Percentiles rank a stretch among this genome's conserved stretches.
These are phyloP conservation scores for Myanophis thanlyinensis DNA, from an alignment of 2,113 vertebrate species.

Conservation along the genomic window DNA sequence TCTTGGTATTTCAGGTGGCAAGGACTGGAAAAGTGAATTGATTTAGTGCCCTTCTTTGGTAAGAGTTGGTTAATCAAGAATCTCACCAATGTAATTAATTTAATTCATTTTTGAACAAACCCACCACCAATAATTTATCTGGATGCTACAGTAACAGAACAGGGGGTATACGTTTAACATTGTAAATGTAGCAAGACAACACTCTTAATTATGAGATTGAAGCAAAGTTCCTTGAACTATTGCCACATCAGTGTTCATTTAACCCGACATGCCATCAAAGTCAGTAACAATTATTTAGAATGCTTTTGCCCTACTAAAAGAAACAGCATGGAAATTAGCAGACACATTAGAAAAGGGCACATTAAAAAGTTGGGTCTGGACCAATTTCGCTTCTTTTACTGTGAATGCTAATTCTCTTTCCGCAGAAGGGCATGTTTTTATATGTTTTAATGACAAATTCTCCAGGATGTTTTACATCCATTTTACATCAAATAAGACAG, in stretches of 20 bases:
- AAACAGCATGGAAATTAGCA: background rate
- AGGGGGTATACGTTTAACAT: background rate
- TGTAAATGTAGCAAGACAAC: background rate
- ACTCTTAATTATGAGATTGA: background rate
- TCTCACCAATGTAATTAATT: background rate
- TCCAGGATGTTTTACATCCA: background rate
- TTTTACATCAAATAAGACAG: background rate
- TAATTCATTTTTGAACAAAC: background rate
- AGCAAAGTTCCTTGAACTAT: background rate
- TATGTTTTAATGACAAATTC: background rate
- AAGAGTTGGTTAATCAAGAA: background rate
- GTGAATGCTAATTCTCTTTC: background rate
- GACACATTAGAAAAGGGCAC: background rate
- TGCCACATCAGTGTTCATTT: background rate
- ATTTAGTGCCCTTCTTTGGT: background rate
- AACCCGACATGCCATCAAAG: background rate
- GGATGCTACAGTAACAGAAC: background rate
- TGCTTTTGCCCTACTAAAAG: background rate
- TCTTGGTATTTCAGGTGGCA: background rate
- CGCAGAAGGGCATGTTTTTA: background rate
- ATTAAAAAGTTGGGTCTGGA: background rate
- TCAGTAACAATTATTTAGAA: background rate
- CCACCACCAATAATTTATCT: background rate
- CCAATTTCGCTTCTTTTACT: background rate
- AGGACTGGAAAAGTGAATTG: background rate